phyloP scores from a whole-genome alignment of 2,797 vertebrate species.

The Dipus sagitta region DNA sequence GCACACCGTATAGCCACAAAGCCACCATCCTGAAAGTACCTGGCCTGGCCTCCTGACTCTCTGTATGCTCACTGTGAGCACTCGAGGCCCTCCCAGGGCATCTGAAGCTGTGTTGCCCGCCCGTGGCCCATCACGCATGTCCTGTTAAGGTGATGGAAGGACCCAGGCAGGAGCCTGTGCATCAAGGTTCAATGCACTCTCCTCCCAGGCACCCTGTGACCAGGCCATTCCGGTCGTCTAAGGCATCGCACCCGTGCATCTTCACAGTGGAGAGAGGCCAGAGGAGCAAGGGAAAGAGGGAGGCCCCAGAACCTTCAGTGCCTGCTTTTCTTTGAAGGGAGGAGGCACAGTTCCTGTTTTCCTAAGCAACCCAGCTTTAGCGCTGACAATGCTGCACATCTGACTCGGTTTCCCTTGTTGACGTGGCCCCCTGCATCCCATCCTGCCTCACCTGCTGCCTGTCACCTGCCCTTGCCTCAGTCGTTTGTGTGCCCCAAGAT shows the following conservation, averaged over 20 bases:
- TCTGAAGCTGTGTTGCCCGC: not conserved
- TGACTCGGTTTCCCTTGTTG: not conserved
- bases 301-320: not conserved
- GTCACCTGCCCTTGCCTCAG: not conserved
- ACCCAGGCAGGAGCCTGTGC: not conserved
- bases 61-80: rapidly evolving
- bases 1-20: not conserved
- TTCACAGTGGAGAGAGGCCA: not conserved
- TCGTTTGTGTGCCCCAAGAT: rapidly evolving
- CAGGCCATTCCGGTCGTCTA: not conserved
- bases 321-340: not conserved
- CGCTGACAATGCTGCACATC: not conserved
- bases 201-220: not conserved
- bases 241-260: not conserved
- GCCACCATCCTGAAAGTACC: not conserved
- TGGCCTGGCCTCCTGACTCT: not conserved
- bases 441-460: too few relatives aligned
- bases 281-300: not conserved
- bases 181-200: rapidly evolving
- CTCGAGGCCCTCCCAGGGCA: rapidly evolving
- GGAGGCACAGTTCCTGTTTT: not conserved
- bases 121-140: not conserved
- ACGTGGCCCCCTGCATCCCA: not conserved
- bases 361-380: not conserved
- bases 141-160: not conserved